Evolutionary conservation across 2,888 invertebrate genomes (phyloP).

Genomic region (Vanessa cardui): DNA sequence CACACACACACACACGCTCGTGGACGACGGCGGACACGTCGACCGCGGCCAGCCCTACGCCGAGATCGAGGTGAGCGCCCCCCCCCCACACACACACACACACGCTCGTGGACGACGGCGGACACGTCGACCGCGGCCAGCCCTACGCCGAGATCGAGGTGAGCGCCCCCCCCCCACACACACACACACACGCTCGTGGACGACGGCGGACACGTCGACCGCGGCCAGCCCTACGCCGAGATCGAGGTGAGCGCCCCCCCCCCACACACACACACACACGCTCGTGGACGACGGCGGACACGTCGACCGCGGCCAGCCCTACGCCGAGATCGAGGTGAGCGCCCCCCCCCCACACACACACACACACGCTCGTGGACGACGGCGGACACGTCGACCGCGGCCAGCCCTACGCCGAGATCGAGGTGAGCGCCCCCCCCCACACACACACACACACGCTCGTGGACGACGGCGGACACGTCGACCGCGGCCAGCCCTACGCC

Average conservation of each 20-base stretch:
- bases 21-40: conserved; percentile 98
- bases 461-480: conserved; percentile 97
- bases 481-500: conserved; percentile 95
- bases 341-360: conserved; percentile 97
- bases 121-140: conserved; percentile 95
- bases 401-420: conserved; percentile 98
- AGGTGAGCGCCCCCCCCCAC: no score
- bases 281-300: conserved; percentile 97
- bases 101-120: conserved; percentile 96
- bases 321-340: conserved; percentile 98
- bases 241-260: conserved; percentile 97
- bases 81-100: conserved; percentile 97
- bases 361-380: conserved; percentile 95
- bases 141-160: conserved; percentile 98
- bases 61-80: conserved; percentile 97
- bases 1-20: no score
- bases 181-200: conserved; percentile 94
- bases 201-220: conserved; percentile 96
- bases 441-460: conserved; percentile 92
- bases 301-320: conserved; percentile 95
- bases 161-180: conserved; percentile 98
- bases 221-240: conserved; percentile 97
- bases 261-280: conserved; percentile 96
- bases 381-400: conserved; percentile 96
- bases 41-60: conserved; percentile 96